Evolutionary conservation across 1,140 invertebrate genomes (phyloP).

Genomic region (Conus ventricosus): DNA sequence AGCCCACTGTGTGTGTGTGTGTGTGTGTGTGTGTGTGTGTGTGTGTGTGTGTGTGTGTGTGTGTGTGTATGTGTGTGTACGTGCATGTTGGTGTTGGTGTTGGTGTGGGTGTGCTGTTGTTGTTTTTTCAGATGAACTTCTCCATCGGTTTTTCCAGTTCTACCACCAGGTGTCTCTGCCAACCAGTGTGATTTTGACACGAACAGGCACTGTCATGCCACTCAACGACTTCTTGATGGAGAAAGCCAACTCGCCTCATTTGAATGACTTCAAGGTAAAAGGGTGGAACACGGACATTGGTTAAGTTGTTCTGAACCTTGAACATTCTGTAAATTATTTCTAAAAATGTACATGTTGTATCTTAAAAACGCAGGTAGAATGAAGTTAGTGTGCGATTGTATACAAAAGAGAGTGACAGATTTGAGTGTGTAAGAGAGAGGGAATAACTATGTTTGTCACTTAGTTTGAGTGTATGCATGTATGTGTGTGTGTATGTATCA

Average conservation of each 20-base stretch:
- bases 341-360: no score
- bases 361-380: no score
- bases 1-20: neutral
- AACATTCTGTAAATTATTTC: no score
- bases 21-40: neutral
- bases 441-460: neutral
- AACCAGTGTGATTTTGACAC: slow-evolving; percentile 49
- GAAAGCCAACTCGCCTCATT: slow-evolving; percentile 39
- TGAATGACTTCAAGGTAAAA: slow-evolving; percentile 53
- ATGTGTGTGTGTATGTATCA: slow-evolving; percentile 21
- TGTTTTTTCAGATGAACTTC: slow-evolving; percentile 57
- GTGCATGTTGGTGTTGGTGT: neutral
- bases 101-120: neutral
- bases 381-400: no score
- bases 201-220: slow-evolving; percentile 50
- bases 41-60: neutral
- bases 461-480: neutral
- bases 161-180: slow-evolving; percentile 60
- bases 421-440: neutral
- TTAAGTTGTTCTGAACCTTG: no score
- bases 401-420: no score
- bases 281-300: no score
- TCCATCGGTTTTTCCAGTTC: slow-evolving; percentile 66
- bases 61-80: neutral
- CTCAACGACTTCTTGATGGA: slow-evolving; percentile 46